Evolutionary conservation across 2,888 invertebrate species (phyloP).

Genomic region (Bedellia somnulentella): DNA sequence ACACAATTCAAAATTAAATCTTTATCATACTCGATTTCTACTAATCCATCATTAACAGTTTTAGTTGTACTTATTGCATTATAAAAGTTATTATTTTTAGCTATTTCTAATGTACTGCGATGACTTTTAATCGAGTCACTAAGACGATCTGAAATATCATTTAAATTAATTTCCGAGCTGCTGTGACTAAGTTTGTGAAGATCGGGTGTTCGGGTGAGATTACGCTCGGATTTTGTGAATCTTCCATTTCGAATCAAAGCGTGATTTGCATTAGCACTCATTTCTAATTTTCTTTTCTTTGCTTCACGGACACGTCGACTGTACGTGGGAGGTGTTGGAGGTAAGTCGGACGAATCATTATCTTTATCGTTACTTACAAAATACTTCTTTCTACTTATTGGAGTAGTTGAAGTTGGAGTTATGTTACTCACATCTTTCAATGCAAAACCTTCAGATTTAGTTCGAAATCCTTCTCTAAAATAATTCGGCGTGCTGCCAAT

Average conservation of each 20-base stretch:
- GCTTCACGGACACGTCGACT: constrained; percentile 50
- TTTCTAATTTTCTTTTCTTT: constrained; percentile 49
- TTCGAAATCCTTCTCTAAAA: constrained; percentile 59
- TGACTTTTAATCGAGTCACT: constrained; percentile 24
- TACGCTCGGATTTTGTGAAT: constrained; percentile 43
- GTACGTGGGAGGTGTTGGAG: constrained; percentile 42
- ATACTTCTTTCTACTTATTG: constrained; percentile 26
- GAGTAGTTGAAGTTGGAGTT: constrained; percentile 53
- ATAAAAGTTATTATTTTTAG: constrained; percentile 12
- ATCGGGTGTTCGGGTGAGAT: constrained; percentile 24
- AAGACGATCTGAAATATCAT: constrained; percentile 36
- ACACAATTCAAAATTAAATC: constrained; percentile 41
- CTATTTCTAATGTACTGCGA: constrained; percentile 25
- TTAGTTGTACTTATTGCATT: constrained; percentile 41
- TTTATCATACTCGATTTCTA: constrained; percentile 60
- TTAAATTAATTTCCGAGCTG: constrained; percentile 40
- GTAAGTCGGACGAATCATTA: constrained; percentile 34
- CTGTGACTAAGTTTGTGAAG: constrained; percentile 33
- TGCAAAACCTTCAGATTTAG: constrained; percentile 50
- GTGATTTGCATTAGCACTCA: constrained; percentile 16
- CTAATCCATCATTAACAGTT: constrained; percentile 48
- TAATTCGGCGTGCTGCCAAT: constrained; percentile 63
- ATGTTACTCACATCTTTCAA: constrained; percentile 65
- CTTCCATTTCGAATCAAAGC: constrained; percentile 31
- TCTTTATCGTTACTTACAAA: constrained; percentile 28